Evolutionary conservation across 2,888 invertebrate genomes (phyloP), one percentile per base, ranked within the genome.

Genomic region (Eilema sororculum): DNA sequence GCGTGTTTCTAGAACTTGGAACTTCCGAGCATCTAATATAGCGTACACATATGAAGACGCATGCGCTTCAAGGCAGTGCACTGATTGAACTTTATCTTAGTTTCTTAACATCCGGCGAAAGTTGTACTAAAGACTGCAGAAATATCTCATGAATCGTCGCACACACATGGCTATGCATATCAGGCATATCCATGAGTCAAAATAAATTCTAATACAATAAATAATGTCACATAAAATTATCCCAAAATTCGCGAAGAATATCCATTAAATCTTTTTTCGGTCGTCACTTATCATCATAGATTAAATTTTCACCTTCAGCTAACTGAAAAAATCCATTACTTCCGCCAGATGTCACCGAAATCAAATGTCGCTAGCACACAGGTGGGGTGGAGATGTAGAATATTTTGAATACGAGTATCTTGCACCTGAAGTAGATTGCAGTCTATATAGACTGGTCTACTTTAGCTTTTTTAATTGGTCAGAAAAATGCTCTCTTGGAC

Each of bases 301-400:
- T 95, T 95, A 95, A 94, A 95, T 95, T 95, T 95, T 95, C 95
- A 95, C 95, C 95, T 95, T 94, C 95, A 95, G 94, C 94, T 94
- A 93, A 95, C 95, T 95, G 95, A 95, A 95, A 95, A 95, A 95
- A 95, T 91, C 95, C 92, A 95, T 95, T 95, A 95, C 89, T 95
- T 95, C 94, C 95, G 93, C 95, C 95, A 94, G 95, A 95, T 95
- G 95, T 95, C 95, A 91, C 95, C 87, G 88, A 91, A 93, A 94
- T 95, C 95, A 94, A 94, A 93, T 92, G 93, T 91, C 93, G 89
- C 81, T 86, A 66, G 91, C 82, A 89, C 83, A 90, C 1, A 62
- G 78, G 74, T 71, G 72, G 66, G 4, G 58, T 88, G 77, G 91
- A 93, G 90, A 67, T 10, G 74, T 6, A 20, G 4, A 33, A 1